phyloP scores from a whole-genome alignment of 2,888 invertebrate species.

The Scrobipalpa costella region DNA sequence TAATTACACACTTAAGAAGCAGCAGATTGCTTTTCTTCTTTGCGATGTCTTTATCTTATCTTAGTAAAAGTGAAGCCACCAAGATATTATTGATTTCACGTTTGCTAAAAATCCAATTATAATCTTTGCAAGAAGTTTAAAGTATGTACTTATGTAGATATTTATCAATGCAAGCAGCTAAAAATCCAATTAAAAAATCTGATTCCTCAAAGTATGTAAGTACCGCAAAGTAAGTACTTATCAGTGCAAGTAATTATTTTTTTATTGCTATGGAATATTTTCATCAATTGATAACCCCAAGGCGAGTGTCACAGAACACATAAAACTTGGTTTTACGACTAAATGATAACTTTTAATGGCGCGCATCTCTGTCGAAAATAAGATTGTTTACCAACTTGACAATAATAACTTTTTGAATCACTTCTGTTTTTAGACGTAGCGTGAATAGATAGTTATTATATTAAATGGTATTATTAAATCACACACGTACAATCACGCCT shows the following conservation, averaged over 20 bases:
- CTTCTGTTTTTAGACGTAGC: too few species aligned
- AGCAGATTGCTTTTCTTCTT: too few species aligned
- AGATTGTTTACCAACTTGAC: slow-evolving; percentile 27
- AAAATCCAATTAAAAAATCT: too few species aligned
- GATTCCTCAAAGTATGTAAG: too few species aligned
- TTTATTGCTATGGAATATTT: slow-evolving; percentile 22
- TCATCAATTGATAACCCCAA: slow-evolving; percentile 25
- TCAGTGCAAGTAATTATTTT: neutral
- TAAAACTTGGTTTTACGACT: slow-evolving; percentile 26
- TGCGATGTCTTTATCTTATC: neutral
- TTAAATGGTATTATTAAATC: too few species aligned
- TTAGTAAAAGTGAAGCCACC: neutral
- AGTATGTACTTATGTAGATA: too few species aligned
- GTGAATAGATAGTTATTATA: too few species aligned
- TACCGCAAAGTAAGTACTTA: slow-evolving; percentile 17
- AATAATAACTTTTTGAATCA: neutral
- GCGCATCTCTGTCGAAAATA: slow-evolving; percentile 17
- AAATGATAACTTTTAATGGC: slow-evolving; percentile 26
- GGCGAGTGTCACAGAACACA: slow-evolving; percentile 24
- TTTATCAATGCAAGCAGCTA: too few species aligned
- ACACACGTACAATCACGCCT: too few species aligned
- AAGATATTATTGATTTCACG: neutral
- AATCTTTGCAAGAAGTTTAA: too few species aligned
- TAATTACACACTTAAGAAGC: too few species aligned
- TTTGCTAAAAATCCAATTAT: neutral